These are phyloP conservation scores for Drepana falcataria DNA, from an alignment of 2,888 invertebrate genomes.

Conservation along the genomic window DNA sequence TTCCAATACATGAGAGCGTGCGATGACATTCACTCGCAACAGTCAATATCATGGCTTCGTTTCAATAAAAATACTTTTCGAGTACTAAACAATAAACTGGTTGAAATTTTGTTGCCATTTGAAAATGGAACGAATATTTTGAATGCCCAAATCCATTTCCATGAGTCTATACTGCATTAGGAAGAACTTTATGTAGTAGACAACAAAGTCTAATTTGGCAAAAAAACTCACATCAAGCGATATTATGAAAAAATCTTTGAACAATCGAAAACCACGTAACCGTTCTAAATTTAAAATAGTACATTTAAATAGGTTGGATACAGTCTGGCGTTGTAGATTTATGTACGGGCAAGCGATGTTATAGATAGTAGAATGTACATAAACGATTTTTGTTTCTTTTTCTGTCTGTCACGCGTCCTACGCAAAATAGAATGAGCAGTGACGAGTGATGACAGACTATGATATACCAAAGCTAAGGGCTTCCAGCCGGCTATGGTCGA, in stretches of 20 bases:
- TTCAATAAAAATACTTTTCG: no score
- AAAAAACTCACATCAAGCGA: neutral
- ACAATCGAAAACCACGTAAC: constrained; percentile 23
- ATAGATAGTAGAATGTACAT: neutral
- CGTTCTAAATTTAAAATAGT: constrained; percentile 27
- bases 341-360: neutral
- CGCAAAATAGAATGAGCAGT: neutral
- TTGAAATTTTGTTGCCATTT: no score
- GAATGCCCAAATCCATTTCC: no score
- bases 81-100: no score
- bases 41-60: no score
- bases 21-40: no score
- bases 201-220: neutral
- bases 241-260: constrained; percentile 3
- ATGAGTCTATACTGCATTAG: neutral
- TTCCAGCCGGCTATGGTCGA: no score
- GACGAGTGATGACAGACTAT: neutral
- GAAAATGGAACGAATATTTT: no score
- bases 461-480: neutral
- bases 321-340: constrained; percentile 3
- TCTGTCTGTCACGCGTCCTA: neutral
- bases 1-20: no score
- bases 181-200: neutral
- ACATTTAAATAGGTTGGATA: constrained; percentile 25
- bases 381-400: neutral